Conservation (phyloP, 2,113 vertebrate genomes). For the Manacus vitellinus region DNA sequence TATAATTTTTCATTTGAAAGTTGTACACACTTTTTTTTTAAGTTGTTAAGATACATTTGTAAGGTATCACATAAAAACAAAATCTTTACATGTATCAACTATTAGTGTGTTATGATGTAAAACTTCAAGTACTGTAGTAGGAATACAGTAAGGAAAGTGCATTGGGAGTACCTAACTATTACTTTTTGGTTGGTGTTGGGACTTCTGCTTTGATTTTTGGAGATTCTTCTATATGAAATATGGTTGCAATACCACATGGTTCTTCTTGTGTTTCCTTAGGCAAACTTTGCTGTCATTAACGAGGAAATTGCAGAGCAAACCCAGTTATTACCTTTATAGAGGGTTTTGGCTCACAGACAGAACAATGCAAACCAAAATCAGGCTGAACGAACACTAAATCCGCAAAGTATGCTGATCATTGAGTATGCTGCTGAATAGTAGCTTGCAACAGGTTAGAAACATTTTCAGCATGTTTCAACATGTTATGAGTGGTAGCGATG, state of each 20-base stretch:
- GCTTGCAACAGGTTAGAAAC: not conserved
- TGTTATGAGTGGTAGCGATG: not conserved
- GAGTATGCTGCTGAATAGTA: not conserved
- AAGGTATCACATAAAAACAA: not conserved
- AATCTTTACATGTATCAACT: not conserved
- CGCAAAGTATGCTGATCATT: not conserved
- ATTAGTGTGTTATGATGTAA: not conserved
- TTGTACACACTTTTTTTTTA: not conserved
- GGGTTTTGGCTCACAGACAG: not conserved
- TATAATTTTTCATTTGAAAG: not conserved
- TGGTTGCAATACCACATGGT: not conserved
- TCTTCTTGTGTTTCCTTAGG: not conserved
- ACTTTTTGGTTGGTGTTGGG: not conserved
- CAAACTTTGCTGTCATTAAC: not conserved
- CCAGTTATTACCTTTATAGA: not conserved
- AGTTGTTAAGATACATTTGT: not conserved
- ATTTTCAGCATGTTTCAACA: no score
- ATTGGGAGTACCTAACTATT: not conserved
- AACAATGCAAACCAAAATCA: not conserved
- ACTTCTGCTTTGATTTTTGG: not conserved
- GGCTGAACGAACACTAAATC: not conserved
- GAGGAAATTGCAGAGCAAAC: not conserved
- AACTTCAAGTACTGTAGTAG: not conserved
- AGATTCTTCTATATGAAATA: not conserved
- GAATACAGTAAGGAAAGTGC: not conserved